A percentile compares a stretch with the other conserved stretches of the same genome.
phyloP scores from a whole-genome alignment of 2,113 vertebrate species.

The Genyomyrus donnyi region DNA sequence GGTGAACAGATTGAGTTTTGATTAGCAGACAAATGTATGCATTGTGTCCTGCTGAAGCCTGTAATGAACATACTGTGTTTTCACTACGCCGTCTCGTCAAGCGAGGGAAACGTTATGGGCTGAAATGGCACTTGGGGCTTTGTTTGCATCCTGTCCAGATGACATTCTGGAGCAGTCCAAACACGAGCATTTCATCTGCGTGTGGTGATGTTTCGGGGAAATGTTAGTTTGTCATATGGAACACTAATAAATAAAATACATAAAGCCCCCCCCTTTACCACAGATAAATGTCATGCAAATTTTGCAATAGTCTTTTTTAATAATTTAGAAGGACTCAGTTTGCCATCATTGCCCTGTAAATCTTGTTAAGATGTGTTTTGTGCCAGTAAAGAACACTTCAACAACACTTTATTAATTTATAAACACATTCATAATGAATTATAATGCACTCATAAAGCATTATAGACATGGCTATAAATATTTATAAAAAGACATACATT shows the following conservation, averaged over 20 bases:
- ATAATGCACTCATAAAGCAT: too few relatives aligned
- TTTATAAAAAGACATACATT: too few relatives aligned
- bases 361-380: not conserved
- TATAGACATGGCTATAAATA: too few relatives aligned
- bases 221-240: not conserved
- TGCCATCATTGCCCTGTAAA: not conserved
- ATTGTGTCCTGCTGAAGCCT: not conserved
- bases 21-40: not conserved
- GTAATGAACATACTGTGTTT: slow-evolving; percentile 5
- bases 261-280: not conserved
- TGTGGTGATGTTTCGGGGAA: not conserved
- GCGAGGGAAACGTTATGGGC: not conserved
- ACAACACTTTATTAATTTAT: too few relatives aligned
- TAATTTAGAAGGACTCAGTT: not conserved
- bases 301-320: not conserved
- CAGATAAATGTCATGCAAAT: not conserved
- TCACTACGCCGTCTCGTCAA: not conserved
- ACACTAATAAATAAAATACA: not conserved
- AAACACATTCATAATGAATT: too few relatives aligned
- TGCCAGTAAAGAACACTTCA: not conserved
- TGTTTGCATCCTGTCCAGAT: not conserved
- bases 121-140: not conserved
- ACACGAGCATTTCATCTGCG: not conserved
- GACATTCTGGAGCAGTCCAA: not conserved
- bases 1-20: not conserved